Conservation (phyloP, 2,888 invertebrate genomes). For the Melanargia galathea region DNA sequence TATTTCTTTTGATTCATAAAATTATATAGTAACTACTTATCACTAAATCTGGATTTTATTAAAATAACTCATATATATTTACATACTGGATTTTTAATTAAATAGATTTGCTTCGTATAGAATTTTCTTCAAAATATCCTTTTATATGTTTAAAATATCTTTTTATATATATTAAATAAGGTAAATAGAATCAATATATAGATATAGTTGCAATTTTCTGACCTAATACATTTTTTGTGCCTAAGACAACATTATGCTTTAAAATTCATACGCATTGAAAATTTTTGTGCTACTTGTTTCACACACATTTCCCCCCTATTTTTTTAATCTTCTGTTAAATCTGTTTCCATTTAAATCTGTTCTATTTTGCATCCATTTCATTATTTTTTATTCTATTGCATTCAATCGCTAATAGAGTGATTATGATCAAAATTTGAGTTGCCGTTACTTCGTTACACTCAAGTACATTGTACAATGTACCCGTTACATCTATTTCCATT, state of each 20-base stretch:
- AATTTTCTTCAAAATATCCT: neutral
- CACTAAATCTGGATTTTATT: slow-evolving; percentile 7
- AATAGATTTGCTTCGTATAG: slow-evolving; percentile 5
- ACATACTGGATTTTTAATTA: slow-evolving; percentile 1
- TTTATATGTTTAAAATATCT: neutral
- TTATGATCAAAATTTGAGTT: too few relatives aligned
- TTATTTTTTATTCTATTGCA: too few relatives aligned
- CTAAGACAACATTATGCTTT: neutral
- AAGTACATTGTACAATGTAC: neutral
- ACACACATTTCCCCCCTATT: too few relatives aligned
- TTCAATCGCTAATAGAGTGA: too few relatives aligned
- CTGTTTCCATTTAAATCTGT: too few relatives aligned
- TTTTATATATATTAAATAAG: neutral
- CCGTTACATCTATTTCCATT: neutral
- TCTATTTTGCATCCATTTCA: too few relatives aligned
- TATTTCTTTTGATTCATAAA: neutral
- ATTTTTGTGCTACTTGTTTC: neutral
- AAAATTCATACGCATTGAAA: neutral
- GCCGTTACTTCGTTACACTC: too few relatives aligned
- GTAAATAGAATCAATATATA: neutral
- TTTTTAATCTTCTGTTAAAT: too few relatives aligned
- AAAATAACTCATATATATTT: slow-evolving; percentile 10
- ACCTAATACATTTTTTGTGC: neutral
- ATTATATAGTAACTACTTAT: neutral
- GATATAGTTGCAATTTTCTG: slow-evolving; percentile 6